These are phyloP conservation scores for Hoplostethus atlanticus DNA, from an alignment of 2,797 vertebrate species.

Conservation along the genomic window DNA sequence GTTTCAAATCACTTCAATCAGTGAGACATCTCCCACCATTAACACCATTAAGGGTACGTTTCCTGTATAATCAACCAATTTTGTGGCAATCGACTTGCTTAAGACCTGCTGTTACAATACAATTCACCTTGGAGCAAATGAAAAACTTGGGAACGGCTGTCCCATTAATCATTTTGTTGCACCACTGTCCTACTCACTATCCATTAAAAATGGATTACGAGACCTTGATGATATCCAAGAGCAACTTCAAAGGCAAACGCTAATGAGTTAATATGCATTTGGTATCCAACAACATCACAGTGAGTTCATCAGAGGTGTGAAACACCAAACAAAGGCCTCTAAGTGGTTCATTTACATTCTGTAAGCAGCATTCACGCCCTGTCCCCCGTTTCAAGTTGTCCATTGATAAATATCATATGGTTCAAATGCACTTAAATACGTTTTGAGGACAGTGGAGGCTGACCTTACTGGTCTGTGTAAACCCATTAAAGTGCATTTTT, in stretches of 20 bases:
- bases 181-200: constrained; percentile 64
- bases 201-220: constrained; percentile 77
- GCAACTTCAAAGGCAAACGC: constrained; percentile 65
- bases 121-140: not conserved
- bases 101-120: not conserved
- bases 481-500: not conserved
- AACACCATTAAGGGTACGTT: constrained; percentile 36
- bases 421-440: constrained; percentile 7
- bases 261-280: constrained; percentile 73
- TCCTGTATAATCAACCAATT: constrained; percentile 66
- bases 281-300: constrained; percentile 67
- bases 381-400: constrained; percentile 36
- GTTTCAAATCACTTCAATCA: not conserved
- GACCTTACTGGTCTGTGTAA: not conserved
- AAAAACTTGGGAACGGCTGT: constrained; percentile 48
- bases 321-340: constrained; percentile 68
- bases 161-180: constrained; percentile 65
- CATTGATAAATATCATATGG: constrained; percentile 51
- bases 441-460: constrained; percentile 10
- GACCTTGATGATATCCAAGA: constrained; percentile 70
- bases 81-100: constrained; percentile 8
- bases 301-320: constrained; percentile 84
- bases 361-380: constrained; percentile 75
- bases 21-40: constrained; percentile 12
- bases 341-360: constrained; percentile 83